phyloP scores from a whole-genome alignment of 2,797 vertebrate genomes.

The Pangasius larnaudii region DNA sequence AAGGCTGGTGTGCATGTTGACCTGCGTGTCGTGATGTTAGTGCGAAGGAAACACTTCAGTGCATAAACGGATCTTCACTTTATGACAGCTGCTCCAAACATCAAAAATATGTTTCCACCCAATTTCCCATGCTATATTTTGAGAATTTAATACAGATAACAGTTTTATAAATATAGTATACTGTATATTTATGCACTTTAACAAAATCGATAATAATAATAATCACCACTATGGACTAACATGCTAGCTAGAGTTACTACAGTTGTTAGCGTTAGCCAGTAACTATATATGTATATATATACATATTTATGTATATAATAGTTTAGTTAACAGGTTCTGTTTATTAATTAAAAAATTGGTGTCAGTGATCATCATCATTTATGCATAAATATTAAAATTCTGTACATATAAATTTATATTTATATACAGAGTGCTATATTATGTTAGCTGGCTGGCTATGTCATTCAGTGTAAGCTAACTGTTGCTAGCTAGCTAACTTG shows the following conservation, averaged over 20 bases:
- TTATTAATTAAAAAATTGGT: not conserved
- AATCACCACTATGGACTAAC: not conserved
- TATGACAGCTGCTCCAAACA: constrained; percentile 5
- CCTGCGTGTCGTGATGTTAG: not conserved
- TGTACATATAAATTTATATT: not conserved
- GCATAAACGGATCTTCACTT: constrained; percentile 12
- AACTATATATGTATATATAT: not conserved
- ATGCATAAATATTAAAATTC: not conserved
- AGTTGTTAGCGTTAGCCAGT: constrained; percentile 1
- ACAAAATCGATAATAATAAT: not conserved
- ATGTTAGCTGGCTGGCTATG: not conserved
- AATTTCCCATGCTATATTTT: not conserved
- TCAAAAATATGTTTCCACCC: not conserved
- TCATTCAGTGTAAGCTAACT: not conserved
- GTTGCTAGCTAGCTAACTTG: constrained; percentile 1
- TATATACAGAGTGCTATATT: not conserved
- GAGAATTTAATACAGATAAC: not conserved
- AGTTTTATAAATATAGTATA: not conserved
- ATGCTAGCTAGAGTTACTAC: constrained; percentile 7
- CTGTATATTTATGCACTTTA: not conserved
- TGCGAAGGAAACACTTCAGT: constrained; percentile 2
- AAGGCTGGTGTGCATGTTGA: not conserved
- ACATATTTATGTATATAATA: too few species aligned
- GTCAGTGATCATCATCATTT: not conserved
- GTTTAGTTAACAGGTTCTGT: not conserved